Base-by-base conservation (phyloP, 2,797 vertebrate genomes). In the Lithobates sylvaticus region DNA sequence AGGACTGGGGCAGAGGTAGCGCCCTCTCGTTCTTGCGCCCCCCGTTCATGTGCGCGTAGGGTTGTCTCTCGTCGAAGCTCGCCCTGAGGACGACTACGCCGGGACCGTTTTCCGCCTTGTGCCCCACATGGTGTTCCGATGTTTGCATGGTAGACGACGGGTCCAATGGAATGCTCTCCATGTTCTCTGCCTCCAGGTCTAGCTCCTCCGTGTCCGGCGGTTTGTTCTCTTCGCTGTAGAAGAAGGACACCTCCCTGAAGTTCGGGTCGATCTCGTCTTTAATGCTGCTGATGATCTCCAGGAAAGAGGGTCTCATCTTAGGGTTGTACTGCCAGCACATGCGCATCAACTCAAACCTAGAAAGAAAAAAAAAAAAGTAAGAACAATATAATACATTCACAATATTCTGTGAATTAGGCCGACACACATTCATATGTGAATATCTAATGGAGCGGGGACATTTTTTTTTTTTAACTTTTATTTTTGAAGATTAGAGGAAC, bases 271-370 rank as follows among this genome's bases (percentile, higher is more conserved):
- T 91, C 88, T 99, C 97, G 0, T 98, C 97, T 84, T 97, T 98
- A 90, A 99, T 96, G 94, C 97, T 98, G 91, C 93, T 94, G 79
- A 99, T 99, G 88, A 99, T 99, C 90, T 99, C 98, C 93, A 97
- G 94, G 94, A 99, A 99, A 86, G 98, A 94, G 1, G 98, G 98
- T 27, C 98, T 93, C 97, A 99, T 99, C 91, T 98, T 99, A 0
- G 98, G 98, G 87, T 99, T 99, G 91, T 98, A 99, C 93, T 99
- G 98, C 98, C 98, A 99, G 93, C 98, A 99, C 97, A 99, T 97
- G 85, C 97, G 95, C 98, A 99, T 99, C 92, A 99, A 86, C 70
- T 99, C 98, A 10, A 99, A 99, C 91, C 98, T 99, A 91, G 3
- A 69, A 29, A 77, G n/a, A 64, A 77, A 32, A 64, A 16, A 54